phyloP scores from a whole-genome alignment of 2,888 invertebrate species.

The Aleiodes leptofemur region DNA sequence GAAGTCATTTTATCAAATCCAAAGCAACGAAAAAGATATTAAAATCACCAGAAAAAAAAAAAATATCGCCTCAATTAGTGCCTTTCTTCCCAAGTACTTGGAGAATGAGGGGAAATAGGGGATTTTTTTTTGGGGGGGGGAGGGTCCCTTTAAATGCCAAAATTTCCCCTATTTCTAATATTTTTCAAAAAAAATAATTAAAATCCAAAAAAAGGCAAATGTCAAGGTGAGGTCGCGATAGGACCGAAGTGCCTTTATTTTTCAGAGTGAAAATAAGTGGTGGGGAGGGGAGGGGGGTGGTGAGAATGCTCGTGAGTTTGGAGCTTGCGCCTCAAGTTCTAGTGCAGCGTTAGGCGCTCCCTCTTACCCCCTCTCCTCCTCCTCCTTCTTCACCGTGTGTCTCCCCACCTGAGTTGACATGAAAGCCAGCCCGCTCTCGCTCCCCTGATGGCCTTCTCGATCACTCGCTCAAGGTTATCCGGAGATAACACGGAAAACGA shows the following conservation, averaged over 20 bases:
- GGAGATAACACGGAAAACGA: conserved; percentile 40
- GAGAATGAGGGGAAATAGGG: too few species aligned
- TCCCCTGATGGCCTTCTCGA: conserved; percentile 41
- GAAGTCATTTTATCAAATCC: too few species aligned
- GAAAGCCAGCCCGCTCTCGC: conserved; percentile 34
- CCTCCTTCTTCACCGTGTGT: not conserved
- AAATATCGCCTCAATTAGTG: too few species aligned
- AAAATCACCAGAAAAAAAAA: too few species aligned
- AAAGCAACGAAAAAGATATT: too few species aligned
- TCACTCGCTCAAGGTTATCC: conserved; percentile 40
- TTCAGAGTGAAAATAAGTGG: conserved; percentile 13
- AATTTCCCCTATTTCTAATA: too few species aligned
- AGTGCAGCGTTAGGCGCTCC: conserved; percentile 55
- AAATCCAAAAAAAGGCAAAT: not conserved
- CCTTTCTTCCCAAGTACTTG: too few species aligned
- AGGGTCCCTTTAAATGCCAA: too few species aligned
- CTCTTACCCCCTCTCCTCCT: not conserved
- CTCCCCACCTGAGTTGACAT: conserved; percentile 27
- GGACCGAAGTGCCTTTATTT: not conserved
- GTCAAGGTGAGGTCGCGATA: not conserved
- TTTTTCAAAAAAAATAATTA: too few species aligned
- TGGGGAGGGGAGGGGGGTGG: conserved; percentile 1
- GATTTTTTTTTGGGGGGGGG: too few species aligned
- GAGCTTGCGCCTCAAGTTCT: conserved; percentile 62
- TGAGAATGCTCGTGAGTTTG: conserved; percentile 23